A percentile compares a stretch with the other conserved stretches of the same genome.
These are phyloP conservation scores for Invenusta paracnida DNA, from an alignment of 2,888 invertebrate genomes.

Conservation along the genomic window DNA sequence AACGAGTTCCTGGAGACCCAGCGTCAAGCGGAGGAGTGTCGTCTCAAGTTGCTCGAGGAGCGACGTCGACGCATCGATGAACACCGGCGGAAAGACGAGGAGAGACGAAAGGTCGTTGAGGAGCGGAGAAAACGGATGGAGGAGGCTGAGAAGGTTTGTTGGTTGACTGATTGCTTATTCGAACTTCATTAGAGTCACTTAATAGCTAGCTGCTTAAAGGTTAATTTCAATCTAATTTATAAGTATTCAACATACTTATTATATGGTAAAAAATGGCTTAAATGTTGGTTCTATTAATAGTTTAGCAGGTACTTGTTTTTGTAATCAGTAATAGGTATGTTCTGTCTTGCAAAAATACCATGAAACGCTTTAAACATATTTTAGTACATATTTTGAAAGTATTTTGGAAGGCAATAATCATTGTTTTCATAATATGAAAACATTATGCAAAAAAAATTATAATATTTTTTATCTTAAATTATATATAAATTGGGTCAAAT, in stretches of 20 bases:
- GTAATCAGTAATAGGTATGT: too few relatives aligned
- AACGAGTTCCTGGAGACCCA: neutral
- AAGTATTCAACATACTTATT: too few relatives aligned
- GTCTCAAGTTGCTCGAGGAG: neutral
- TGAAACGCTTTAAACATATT: too few relatives aligned
- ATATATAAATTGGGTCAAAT: too few relatives aligned
- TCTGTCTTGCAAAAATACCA: too few relatives aligned
- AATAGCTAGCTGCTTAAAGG: neutral
- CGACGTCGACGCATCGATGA: neutral
- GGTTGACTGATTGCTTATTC: neutral
- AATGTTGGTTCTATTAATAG: too few relatives aligned
- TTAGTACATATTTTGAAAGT: neutral
- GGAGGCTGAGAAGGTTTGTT: neutral
- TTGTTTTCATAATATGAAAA: neutral
- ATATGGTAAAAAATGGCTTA: too few relatives aligned
- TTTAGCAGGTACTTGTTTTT: too few relatives aligned
- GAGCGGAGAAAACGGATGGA: neutral
- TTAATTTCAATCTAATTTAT: neutral
- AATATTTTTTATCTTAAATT: too few relatives aligned
- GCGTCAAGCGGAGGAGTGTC: slow-evolving; percentile 6
- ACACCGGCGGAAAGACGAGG: neutral
- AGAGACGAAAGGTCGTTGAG: neutral
- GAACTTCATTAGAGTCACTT: too few relatives aligned
- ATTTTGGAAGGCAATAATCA: neutral
- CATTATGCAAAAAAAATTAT: neutral